Evolutionary conservation across 2,113 vertebrate genomes (phyloP), one percentile per base, ranked within the genome.

Genomic region (Canis aureus): DNA sequence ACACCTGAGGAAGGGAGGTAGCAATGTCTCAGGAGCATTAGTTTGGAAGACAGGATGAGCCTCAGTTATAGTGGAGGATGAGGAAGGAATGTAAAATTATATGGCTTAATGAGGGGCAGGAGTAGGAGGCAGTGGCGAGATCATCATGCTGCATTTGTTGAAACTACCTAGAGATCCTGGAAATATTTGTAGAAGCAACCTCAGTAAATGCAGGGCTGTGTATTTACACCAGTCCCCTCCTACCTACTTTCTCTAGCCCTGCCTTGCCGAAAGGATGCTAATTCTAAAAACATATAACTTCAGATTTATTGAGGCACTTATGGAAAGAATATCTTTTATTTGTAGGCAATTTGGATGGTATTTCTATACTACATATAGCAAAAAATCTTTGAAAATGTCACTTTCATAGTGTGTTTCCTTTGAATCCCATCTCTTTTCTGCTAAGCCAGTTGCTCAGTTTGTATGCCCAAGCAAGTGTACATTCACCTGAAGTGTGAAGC

Each of bases 331-430:
- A 55, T 85, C 69, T 64, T 87, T 94, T 79, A 3, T 53, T 43
- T 80, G 25, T 55, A 64, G 27, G 23, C 62, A 83, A 43, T 53
- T 71, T 73, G 88, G 51, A 19, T 93, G 66, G 69, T 57, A 49
- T 94, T 90, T 87, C 22, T 90, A 5, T 38, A 19, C n/a, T 55
- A 32, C 17, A 29, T 17, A 2, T 59, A 66, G 27, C 0, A 2
- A 95, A 92, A 89, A 32, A 38, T 66, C 29, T 97, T 97, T 89
- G 93, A 78, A 95, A 86, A 53, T 49, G 19, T 79, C 60, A 62
- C n/a, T 71, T 86, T 43, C 55, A 55, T 49, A 55, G 22, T 43
- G 3, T 66, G 43, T 89, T 89, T 81, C 35, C 67, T 89, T 89
- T 66, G 80, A 89, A 49, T 90, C 64, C 19, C 51, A 0, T 88